Base-by-base conservation (phyloP, 2,797 vertebrate species). In the Sciurus vulgaris region DNA sequence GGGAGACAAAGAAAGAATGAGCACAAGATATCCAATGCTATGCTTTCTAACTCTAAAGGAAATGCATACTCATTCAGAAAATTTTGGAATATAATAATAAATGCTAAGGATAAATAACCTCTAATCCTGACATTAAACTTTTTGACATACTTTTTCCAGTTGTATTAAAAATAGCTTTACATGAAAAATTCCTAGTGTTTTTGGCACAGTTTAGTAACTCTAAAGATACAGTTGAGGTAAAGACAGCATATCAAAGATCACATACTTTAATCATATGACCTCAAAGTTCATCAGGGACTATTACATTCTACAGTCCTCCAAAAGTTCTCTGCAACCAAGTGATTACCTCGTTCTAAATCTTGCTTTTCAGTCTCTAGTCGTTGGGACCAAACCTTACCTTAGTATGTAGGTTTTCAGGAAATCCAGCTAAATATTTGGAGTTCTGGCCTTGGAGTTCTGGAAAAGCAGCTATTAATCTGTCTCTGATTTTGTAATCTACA, bases 381-480 rank as follows among this genome's bases (percentile, higher is more conserved):
- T 38, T 83, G 47, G 49, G 17, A 73, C 17, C 65, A 70, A 91
- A n/a, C 2, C 4, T 56, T 59, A 28, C 3, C 5, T 67, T 41
- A 51, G 11, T 47, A 8, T 44, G 24, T 22, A 86, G 20, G 38
- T 2, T 73, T 92, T 93, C 61, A 77, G 72, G 22, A 95, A 92
- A 59, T 87, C 47, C 76, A 76, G 41, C 12, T 91, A 83, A 93
- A 86, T 30, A 81, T 10, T n/a, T 67, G 56, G 86, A 74, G 5
- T 47, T 47, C 44, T 47, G 44, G 67, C 2, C 65, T 81, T 74
- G 26, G 41, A 5, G 10, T 86, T 93, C 44, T 76, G 33, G 30
- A 59, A 96, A 92, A 35, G 44, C 81, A 76, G 15, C 24, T 89
- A 74, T 81, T 83, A 92, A 65, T 76, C 44, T 65, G 22, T 18